Conservation (phyloP, 2,113 vertebrate species). For the Erpornis zantholeuca region DNA sequence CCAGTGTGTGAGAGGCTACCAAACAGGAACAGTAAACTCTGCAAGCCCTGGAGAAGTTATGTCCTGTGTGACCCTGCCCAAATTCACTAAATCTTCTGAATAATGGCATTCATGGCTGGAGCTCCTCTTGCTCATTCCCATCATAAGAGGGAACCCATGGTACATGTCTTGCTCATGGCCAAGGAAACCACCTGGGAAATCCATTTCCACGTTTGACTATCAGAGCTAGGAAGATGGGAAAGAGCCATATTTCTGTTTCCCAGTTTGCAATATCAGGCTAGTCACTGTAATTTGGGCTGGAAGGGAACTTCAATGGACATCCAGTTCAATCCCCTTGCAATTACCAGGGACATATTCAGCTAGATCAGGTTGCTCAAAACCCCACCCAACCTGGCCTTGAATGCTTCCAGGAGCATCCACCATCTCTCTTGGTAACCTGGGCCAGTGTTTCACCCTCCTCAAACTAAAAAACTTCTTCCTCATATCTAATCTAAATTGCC, state of each 20-base stretch:
- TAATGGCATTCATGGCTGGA: background rate
- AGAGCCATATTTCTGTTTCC: background rate
- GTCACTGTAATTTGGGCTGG: background rate
- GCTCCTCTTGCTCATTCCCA: background rate
- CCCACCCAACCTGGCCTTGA: background rate
- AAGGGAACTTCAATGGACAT: background rate
- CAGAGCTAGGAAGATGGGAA: background rate
- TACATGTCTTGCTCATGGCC: background rate
- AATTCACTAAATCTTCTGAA: background rate
- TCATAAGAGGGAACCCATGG: background rate
- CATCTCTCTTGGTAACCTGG: background rate
- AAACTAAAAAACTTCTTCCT: background rate
- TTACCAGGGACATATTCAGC: background rate
- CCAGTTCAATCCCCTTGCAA: background rate
- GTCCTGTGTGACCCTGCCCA: background rate
- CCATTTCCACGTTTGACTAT: rapidly evolving
- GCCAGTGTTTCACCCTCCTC: background rate
- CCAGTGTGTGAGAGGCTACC: background rate
- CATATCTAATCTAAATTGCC: background rate
- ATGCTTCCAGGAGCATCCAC: background rate
- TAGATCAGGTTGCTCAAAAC: background rate
- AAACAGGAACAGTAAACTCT: background rate
- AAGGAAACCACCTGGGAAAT: background rate
- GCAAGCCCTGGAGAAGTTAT: background rate
- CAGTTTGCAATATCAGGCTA: background rate